Evolutionary conservation across 2,888 invertebrate genomes (phyloP).

Genomic region (Ornithoptera priamus): DNA sequence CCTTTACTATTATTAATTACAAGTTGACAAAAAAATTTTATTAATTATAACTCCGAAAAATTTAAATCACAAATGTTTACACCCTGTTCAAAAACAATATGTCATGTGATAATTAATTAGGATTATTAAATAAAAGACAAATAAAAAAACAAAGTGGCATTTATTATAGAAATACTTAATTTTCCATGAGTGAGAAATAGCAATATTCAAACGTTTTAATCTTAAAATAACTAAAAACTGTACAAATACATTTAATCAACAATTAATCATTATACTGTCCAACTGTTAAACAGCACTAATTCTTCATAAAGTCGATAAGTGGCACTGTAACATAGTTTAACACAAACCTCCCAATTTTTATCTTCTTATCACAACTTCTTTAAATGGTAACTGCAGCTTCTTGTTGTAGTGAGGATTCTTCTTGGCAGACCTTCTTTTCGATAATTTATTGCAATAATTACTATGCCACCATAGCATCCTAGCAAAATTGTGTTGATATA

Average conservation of each 20-base stretch:
- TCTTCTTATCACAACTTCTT: slow-evolving; percentile 21
- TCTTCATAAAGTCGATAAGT: slow-evolving; percentile 33
- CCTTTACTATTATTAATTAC: too few species aligned
- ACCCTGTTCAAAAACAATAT: too few species aligned
- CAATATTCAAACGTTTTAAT: slow-evolving; percentile 11
- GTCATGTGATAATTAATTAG: not conserved
- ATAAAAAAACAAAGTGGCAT: not conserved
- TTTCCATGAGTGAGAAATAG: not conserved
- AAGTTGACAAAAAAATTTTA: too few species aligned
- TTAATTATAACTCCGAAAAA: too few species aligned
- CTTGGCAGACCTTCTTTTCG: slow-evolving; percentile 41
- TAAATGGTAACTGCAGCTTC: slow-evolving; percentile 24
- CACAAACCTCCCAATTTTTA: slow-evolving; percentile 32
- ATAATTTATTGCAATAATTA: slow-evolving; percentile 47
- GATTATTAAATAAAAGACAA: not conserved
- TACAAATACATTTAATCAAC: slow-evolving; percentile 1
- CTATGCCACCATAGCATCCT: slow-evolving; percentile 57
- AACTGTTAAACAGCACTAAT: slow-evolving; percentile 28
- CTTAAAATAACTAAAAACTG: slow-evolving; percentile 9
- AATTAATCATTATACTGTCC: slow-evolving; percentile 10
- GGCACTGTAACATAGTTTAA: slow-evolving; percentile 38
- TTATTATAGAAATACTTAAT: not conserved
- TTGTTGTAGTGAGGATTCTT: slow-evolving; percentile 32
- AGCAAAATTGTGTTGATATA: slow-evolving; percentile 55
- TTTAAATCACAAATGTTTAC: too few species aligned